Evolutionary conservation across 2,888 invertebrate species (phyloP).

Genomic region (Drosophila gaucha): DNA sequence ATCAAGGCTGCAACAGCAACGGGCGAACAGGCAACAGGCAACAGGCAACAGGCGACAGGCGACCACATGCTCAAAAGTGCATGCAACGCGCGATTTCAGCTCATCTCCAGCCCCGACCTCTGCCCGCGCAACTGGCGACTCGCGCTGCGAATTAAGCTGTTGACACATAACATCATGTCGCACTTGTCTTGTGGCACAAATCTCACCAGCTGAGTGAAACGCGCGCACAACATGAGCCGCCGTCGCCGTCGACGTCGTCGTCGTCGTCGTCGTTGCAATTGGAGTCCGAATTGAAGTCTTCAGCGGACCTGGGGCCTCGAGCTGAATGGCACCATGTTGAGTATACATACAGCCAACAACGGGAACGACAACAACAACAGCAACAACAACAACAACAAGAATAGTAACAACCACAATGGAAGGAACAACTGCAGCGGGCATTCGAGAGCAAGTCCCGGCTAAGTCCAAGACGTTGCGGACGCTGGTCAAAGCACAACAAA

Average conservation of each 20-base stretch:
- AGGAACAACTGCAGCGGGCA: conserved; percentile 40
- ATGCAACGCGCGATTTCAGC: conserved; percentile 36
- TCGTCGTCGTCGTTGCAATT: conserved; percentile 21
- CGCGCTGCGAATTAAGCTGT: conserved; percentile 84
- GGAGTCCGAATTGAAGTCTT: conserved; percentile 35
- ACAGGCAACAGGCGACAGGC: conserved; percentile 6
- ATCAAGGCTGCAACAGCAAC: conserved; percentile 49
- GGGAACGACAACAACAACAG: conserved; percentile 51
- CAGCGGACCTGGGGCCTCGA: conserved; percentile 47
- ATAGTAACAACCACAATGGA: conserved; percentile 30
- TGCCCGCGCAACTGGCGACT: conserved; percentile 49
- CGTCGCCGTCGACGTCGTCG: too few relatives aligned
- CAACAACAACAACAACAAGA: conserved; percentile 36
- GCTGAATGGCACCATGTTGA: conserved; percentile 74
- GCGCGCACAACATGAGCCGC: conserved; percentile 74
- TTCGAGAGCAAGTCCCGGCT: conserved; percentile 20
- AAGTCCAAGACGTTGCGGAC: conserved; percentile 29
- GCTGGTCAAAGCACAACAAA: conserved; percentile 70
- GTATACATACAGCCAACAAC: conserved; percentile 56
- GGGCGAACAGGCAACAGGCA: conserved; percentile 29
- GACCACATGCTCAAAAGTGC: conserved; percentile 44
- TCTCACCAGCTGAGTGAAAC: conserved; percentile 79
- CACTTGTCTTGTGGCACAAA: conserved; percentile 82
- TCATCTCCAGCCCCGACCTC: conserved; percentile 36
- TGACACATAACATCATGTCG: conserved; percentile 84